A percentile compares a stretch with the other conserved stretches of the same genome.
Evolutionary conservation across 2,113 vertebrate species (phyloP).

Genomic region (Leucosticte australis): DNA sequence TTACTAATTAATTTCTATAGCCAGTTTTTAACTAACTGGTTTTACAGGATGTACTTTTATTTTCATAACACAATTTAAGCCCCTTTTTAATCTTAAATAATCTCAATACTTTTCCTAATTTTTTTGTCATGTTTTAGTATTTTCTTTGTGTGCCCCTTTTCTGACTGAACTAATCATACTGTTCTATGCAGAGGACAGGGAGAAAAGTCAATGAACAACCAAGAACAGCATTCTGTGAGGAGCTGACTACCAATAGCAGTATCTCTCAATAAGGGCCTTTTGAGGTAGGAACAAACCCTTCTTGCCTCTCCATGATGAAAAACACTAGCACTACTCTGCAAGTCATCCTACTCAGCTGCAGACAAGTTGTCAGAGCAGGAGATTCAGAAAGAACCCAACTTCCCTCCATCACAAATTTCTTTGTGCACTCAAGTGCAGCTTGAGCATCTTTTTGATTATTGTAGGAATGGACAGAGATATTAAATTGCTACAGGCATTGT

Average conservation of each 20-base stretch:
- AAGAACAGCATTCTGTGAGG: neutral
- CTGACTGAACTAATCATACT: neutral
- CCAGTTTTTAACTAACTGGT: neutral
- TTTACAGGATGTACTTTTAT: neutral
- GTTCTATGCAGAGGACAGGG: neutral
- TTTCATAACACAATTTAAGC: neutral
- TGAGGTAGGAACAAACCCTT: neutral
- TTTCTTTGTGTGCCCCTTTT: neutral
- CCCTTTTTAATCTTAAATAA: neutral
- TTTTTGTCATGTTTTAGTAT: neutral
- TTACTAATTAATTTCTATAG: neutral
- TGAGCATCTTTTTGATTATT: neutral
- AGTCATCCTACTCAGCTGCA: neutral
- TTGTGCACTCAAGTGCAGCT: accelerated
- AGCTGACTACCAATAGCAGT: neutral
- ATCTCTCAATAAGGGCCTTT: neutral
- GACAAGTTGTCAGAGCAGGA: neutral
- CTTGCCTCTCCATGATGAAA: neutral
- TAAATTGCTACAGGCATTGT: neutral
- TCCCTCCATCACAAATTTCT: neutral
- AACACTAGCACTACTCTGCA: neutral
- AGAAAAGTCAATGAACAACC: neutral
- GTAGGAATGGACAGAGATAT: neutral
- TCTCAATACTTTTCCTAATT: neutral
- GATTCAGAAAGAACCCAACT: neutral